Evolutionary conservation across 2,113 vertebrate species (phyloP), one percentile per base, ranked within the genome.

Genomic region (Recurvirostra avosetta): DNA sequence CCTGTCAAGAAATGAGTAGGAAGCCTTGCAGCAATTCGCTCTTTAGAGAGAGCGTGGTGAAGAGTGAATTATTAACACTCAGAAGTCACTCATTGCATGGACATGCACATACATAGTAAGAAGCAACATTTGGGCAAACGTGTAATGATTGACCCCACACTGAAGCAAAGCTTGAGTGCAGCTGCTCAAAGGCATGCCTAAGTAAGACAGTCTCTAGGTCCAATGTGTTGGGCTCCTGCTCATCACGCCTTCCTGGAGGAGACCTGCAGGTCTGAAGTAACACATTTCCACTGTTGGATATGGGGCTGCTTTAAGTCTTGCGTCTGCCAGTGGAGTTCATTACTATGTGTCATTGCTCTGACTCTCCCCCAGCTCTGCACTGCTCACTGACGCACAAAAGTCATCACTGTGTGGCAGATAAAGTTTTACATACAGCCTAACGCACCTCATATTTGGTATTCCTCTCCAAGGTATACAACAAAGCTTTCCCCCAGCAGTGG

Each of bases 11-110:
- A 70, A n/a, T 26, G 66, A 67, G 52, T 12, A 81, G 70, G 55
- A 90, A 77, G 36, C 16, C 36, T 65, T 41, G 30, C 23, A 77
- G 22, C 26, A 32, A 52, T 40, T 52, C 74, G 17, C 47, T 71
- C 22, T 40, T 58, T 58, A 58, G 29, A 58, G 26, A 55, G 22
- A 32, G 4, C 0, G 0, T 11, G 16, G 43, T 50, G n/a, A 9
- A 52, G 21, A 75, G 19, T 18, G 26, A 81, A 47, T 34, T 63
- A 52, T 5, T 68, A 75, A 83, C 47, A 63, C 43, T 27, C 41
- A 38, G 9, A 56, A 53, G 12, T 56, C 36, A 53, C n/a, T 30
- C 16, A 17, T 2, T 15, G 15, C 22, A 20, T 1, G 4, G 52
- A 45, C 18, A 8, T 15, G 16, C 12, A 38, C 7, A 15, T 16